These are phyloP conservation scores for Grus americana DNA, from an alignment of 2,113 vertebrate genomes.

Conservation along the genomic window DNA sequence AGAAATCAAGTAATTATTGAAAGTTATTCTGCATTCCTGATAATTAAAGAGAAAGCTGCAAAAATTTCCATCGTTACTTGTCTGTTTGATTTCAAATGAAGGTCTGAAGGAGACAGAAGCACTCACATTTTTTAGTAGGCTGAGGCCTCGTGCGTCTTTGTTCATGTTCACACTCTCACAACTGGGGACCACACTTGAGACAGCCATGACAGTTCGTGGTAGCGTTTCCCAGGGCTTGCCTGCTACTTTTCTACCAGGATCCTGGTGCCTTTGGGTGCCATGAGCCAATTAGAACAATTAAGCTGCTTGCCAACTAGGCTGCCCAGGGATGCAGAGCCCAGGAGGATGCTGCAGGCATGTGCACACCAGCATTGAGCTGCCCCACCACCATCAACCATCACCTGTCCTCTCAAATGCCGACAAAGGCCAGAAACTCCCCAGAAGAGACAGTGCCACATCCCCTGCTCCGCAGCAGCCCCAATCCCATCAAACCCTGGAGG, in stretches of 20 bases:
- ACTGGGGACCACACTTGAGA: too few relatives aligned
- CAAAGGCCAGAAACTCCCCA: background rate
- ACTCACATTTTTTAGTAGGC: background rate
- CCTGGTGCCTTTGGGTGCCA: background rate
- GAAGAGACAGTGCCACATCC: background rate
- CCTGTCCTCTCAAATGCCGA: background rate
- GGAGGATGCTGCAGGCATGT: background rate
- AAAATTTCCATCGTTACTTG: background rate
- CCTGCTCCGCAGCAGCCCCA: background rate
- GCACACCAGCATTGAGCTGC: background rate
- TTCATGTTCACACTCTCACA: background rate
- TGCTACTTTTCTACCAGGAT: background rate
- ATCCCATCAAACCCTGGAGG: background rate
- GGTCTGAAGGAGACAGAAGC: background rate
- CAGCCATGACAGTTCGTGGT: accelerated
- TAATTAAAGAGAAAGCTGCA: background rate
- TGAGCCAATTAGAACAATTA: background rate
- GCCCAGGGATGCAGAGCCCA: background rate
- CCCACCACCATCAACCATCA: background rate
- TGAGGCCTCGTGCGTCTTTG: background rate
- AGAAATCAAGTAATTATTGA: background rate
- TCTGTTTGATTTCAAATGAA: background rate
- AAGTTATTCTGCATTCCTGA: background rate
- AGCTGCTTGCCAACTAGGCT: background rate
- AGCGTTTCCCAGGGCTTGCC: background rate